These are phyloP conservation scores for Coturnix japonica DNA, from an alignment of 2,113 vertebrate genomes.

Conservation along the genomic window DNA sequence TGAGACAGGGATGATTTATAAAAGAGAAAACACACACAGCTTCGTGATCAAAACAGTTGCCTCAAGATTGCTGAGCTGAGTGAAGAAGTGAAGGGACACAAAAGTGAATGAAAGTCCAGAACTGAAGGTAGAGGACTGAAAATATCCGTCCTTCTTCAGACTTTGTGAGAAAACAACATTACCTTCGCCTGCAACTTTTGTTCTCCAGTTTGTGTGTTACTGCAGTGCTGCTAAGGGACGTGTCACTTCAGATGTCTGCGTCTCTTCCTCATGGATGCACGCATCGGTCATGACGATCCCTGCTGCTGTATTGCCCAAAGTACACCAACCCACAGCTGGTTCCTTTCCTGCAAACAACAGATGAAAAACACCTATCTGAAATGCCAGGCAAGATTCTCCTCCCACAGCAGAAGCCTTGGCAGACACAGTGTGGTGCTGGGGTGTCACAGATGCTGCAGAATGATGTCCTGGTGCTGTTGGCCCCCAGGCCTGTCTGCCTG, in stretches of 20 bases:
- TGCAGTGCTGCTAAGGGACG: neutral
- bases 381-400: neutral
- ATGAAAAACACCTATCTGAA: neutral
- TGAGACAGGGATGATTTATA: constrained; percentile 23
- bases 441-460: neutral
- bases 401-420: neutral
- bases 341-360: neutral
- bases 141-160: neutral
- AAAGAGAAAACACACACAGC: neutral
- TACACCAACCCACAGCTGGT: neutral
- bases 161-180: neutral
- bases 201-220: neutral
- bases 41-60: constrained; percentile 28
- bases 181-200: neutral
- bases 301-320: neutral
- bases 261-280: accelerated
- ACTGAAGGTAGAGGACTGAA: neutral
- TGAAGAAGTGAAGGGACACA: neutral
- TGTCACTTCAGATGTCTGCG: neutral
- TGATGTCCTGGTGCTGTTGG: neutral
- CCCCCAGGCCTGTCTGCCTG: neutral
- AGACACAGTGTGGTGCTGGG: neutral
- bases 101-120: constrained; percentile 10
- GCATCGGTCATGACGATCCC: neutral
- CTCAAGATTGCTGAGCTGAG: constrained; percentile 40